These are phyloP conservation scores for Phoeniculus purpureus DNA, from an alignment of 2,797 vertebrate genomes.

Conservation along the genomic window DNA sequence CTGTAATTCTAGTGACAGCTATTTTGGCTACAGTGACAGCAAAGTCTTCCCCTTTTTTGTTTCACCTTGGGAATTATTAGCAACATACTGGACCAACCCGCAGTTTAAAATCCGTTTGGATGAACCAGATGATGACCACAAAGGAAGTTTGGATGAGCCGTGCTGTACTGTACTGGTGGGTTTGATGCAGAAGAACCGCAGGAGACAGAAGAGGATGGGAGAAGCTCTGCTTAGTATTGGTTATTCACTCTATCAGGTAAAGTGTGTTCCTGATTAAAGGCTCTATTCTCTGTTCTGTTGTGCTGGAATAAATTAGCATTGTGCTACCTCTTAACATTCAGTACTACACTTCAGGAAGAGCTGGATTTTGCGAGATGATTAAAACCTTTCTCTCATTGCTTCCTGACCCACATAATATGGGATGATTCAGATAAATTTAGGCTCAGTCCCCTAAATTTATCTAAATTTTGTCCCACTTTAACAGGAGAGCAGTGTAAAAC, in stretches of 20 bases:
- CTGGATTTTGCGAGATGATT: slow-evolving; percentile 16
- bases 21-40: background rate
- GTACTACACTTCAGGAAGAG: background rate
- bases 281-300: background rate
- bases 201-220: slow-evolving; percentile 80
- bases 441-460: background rate
- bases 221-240: slow-evolving; percentile 86
- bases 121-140: slow-evolving; percentile 82
- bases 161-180: slow-evolving; percentile 86
- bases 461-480: background rate
- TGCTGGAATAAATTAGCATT: background rate
- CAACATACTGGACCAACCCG: slow-evolving; percentile 90
- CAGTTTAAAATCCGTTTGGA: slow-evolving; percentile 86
- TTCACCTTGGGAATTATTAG: slow-evolving; percentile 63
- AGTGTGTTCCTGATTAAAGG: background rate
- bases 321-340: background rate
- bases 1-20: background rate
- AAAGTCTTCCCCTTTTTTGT: background rate
- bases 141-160: slow-evolving; percentile 55
- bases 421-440: slow-evolving; percentile 12
- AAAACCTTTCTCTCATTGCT: background rate
- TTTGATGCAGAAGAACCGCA: slow-evolving; percentile 89
- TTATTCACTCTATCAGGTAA: slow-evolving; percentile 84
- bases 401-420: background rate
- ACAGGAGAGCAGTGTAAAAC: background rate